Evolutionary conservation across 2,888 invertebrate genomes (phyloP).

Genomic region (Aelia acuminata): DNA sequence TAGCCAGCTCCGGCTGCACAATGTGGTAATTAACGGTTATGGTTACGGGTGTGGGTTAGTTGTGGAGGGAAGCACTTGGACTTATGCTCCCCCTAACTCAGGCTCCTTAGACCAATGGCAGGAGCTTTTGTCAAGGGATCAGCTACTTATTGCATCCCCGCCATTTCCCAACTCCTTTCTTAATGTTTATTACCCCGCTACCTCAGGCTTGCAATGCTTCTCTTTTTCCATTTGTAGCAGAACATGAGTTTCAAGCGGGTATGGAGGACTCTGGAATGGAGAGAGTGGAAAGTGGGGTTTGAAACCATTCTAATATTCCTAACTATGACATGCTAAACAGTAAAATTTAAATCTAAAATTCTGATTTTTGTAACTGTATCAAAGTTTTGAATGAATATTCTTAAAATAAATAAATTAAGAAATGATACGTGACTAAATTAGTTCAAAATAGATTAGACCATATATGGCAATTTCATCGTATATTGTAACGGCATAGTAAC

Average conservation of each 20-base stretch:
- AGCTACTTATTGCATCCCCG: conserved; percentile 38
- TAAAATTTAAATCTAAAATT: too few species aligned
- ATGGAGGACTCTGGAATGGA: not conserved
- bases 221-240: conserved; percentile 15
- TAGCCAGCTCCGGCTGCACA: conserved; percentile 6
- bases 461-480: too few species aligned
- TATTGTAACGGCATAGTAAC: too few species aligned
- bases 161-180: not conserved
- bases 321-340: not conserved
- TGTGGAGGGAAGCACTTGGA: conserved; percentile 30
- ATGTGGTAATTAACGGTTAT: conserved; percentile 44
- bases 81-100: not conserved
- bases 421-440: too few species aligned
- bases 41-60: conserved; percentile 34
- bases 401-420: too few species aligned
- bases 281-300: not conserved
- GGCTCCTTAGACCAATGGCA: conserved; percentile 33
- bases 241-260: not conserved
- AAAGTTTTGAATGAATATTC: too few species aligned
- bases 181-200: conserved; percentile 5
- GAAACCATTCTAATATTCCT: not conserved
- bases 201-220: not conserved
- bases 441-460: too few species aligned
- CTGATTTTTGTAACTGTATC: too few species aligned
- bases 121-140: conserved; percentile 2